Evolutionary conservation across 2,888 invertebrate genomes (phyloP), one percentile per base, ranked within the genome.

Genomic region (Pollenia amentaria): DNA sequence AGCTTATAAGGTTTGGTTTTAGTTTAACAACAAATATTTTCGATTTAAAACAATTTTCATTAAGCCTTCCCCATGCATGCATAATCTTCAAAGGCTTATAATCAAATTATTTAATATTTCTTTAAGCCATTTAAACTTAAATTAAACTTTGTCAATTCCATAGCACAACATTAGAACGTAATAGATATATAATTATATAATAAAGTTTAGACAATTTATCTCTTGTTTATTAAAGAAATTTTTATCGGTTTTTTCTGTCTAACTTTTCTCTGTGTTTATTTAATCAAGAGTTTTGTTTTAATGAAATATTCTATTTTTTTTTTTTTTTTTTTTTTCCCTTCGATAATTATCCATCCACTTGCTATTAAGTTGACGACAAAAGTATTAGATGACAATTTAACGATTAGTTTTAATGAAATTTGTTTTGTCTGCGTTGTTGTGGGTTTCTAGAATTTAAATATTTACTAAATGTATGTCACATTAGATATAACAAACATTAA

Each of bases 321-420:
- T 40, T 40, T 16, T 55, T 18, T 14, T 18, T 11, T 51, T 29
- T 0, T 3, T 38, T n/a, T 2, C 18, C 38, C 51, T 40, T 42
- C 18, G 4, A 42, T 48, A 18, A 40, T 48, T 40, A 65, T 67
- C 14, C 16, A 38, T 46, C 12, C 21, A 3, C 40, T 69, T 48
- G 12, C 12, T 40, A 62, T 18, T 76, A 46, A 62, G 18, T 18
- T 46, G 40, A 70, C 64, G 40, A 70, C 70, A 18, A 55, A 10
- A 40, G 40, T 70, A 77, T 83, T 76, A 70, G 64, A 83, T 83
- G 38, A 55, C 76, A 77, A 62, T 70, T 77, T 77, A 83, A 83
- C 77, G 53, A 62, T 38, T 55, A 11, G n/a, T 14, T 14, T 12
- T 51, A 18, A n/a, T 57, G 14, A n/a, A 2, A 53, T 38, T 14